Percentiles rank a stretch among this genome's conserved stretches.
These are phyloP conservation scores for Parnassius orleans DNA, from an alignment of 2,888 invertebrate species.

Conservation along the genomic window DNA sequence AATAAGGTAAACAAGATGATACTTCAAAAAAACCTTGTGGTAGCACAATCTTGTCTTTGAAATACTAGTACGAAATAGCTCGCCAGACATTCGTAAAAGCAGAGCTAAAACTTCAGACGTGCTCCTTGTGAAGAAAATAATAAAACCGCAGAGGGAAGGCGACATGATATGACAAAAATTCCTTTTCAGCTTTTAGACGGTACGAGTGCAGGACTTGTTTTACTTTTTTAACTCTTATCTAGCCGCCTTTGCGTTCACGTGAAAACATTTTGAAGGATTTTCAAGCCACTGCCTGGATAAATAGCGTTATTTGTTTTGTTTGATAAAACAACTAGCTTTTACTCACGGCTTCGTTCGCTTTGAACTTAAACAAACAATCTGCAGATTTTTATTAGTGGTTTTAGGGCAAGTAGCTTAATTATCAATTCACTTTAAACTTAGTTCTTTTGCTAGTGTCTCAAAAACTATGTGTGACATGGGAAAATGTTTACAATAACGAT, in stretches of 20 bases:
- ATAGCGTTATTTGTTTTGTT: background rate
- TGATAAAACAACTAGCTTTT: too few relatives aligned
- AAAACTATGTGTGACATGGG: too few relatives aligned
- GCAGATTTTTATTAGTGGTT: too few relatives aligned
- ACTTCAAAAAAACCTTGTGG: background rate
- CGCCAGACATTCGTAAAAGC: slow-evolving; percentile 13
- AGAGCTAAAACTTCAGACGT: slow-evolving; percentile 22
- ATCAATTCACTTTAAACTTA: too few relatives aligned
- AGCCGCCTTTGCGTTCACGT: slow-evolving; percentile 16
- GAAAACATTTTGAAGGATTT: slow-evolving; percentile 17
- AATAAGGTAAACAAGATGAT: background rate
- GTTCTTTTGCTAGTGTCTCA: too few relatives aligned
- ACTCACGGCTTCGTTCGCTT: too few relatives aligned
- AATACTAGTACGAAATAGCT: slow-evolving; percentile 5
- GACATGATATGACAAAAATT: slow-evolving; percentile 23
- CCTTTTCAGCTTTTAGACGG: slow-evolving; percentile 26
- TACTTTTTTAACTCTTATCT: slow-evolving; percentile 19
- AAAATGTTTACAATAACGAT: too few relatives aligned
- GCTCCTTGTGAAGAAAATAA: slow-evolving; percentile 17
- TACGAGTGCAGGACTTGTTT: slow-evolving; percentile 14
- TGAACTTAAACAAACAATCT: too few relatives aligned
- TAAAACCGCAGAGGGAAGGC: slow-evolving; percentile 24
- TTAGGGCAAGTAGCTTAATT: too few relatives aligned
- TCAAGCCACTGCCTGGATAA: background rate
- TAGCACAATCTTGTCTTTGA: background rate